Conservation (phyloP, 2,797 vertebrate species). For the Myripristis jacobus region DNA sequence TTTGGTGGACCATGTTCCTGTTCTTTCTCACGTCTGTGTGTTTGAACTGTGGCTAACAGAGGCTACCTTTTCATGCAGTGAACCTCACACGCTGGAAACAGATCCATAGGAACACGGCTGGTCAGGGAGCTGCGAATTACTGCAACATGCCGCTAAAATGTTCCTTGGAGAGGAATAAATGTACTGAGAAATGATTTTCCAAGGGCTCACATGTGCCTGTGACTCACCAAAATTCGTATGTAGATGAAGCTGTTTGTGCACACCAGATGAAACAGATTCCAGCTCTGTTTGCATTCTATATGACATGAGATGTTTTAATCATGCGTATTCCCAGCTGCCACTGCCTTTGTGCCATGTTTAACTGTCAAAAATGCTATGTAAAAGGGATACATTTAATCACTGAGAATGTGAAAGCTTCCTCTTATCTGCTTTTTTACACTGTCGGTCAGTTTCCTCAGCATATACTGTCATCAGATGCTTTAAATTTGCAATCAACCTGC, state of each 20-base stretch:
- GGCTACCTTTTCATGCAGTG: too few species aligned
- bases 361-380: conserved; percentile 31
- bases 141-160: too few species aligned
- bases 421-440: conserved; percentile 2
- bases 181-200: too few species aligned
- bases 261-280: neutral
- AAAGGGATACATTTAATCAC: conserved; percentile 48
- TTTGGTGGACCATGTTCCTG: neutral
- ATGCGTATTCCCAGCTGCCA: conserved; percentile 37
- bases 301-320: conserved; percentile 34
- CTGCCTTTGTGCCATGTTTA: conserved; percentile 7
- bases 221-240: neutral
- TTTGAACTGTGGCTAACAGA: too few species aligned
- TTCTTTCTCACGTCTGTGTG: neutral
- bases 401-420: conserved; percentile 13
- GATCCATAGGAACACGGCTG: too few species aligned
- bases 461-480: conserved; percentile 28
- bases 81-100: too few species aligned
- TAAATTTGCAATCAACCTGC: conserved; percentile 48
- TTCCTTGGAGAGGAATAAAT: too few species aligned
- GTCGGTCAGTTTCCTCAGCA: conserved; percentile 29
- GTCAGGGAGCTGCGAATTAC: too few species aligned
- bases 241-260: neutral
- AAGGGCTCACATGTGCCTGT: neutral
- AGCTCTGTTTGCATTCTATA: conserved; percentile 19